Percentiles rank a stretch among this genome's conserved stretches.
Conservation (phyloP, 1,140 invertebrate species). For the Diprion similis region DNA sequence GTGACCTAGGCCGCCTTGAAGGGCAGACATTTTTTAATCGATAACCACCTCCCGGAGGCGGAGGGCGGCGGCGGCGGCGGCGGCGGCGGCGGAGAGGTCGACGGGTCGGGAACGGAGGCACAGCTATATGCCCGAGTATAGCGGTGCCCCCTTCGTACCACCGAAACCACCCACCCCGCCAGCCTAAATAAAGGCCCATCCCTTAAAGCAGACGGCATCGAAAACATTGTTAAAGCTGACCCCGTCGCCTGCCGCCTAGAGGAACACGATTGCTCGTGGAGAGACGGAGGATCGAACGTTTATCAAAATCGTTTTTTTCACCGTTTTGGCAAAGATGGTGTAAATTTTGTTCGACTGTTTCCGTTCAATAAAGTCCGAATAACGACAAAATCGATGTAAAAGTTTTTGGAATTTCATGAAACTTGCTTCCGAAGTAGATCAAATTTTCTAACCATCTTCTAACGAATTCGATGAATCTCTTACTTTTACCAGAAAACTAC, state of each 20-base stretch:
- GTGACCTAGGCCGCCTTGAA: slow-evolving; percentile 63
- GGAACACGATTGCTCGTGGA: not conserved
- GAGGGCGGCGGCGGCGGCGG: not conserved
- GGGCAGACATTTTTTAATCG: slow-evolving; percentile 64
- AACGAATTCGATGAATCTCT: no score
- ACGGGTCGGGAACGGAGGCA: slow-evolving; percentile 16
- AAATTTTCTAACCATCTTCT: no score
- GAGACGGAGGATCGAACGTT: not conserved
- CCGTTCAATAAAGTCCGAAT: no score
- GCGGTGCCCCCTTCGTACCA: not conserved
- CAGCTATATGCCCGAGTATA: not conserved
- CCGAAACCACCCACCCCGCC: slow-evolving; percentile 18
- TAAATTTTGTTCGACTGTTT: not conserved
- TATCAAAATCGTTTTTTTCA: not conserved
- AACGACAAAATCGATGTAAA: no score
- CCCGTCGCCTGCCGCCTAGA: not conserved
- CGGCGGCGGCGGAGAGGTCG: slow-evolving; percentile 24
- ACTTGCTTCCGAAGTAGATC: no score
- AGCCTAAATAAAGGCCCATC: slow-evolving; percentile 59
- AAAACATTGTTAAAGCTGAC: slow-evolving; percentile 60
- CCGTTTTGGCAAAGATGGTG: not conserved
- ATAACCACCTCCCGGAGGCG: slow-evolving; percentile 7
- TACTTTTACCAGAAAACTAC: no score
- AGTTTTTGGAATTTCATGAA: no score
- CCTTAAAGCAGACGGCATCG: slow-evolving; percentile 57